Evolutionary conservation across 2,113 vertebrate genomes (phyloP).

Genomic region (Pogonocichla stellata): DNA sequence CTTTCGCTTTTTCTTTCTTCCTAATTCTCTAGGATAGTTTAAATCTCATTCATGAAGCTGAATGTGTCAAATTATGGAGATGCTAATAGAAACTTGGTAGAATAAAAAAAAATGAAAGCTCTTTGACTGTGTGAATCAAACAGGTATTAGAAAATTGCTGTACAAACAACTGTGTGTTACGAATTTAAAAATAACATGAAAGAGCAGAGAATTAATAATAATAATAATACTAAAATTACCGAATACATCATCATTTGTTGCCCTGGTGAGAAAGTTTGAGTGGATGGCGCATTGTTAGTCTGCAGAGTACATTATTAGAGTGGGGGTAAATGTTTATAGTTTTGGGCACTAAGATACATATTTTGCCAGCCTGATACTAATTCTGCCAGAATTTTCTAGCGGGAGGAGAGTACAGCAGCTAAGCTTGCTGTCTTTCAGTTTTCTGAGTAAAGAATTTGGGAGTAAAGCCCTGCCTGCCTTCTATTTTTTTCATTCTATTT

Average conservation of each 20-base stretch:
- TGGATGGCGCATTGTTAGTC: not conserved
- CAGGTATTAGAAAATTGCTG: not conserved
- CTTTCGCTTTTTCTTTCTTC: not conserved
- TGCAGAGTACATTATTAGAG: not conserved
- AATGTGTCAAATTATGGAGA: not conserved
- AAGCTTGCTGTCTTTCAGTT: not conserved
- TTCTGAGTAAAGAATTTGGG: not conserved
- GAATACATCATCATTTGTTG: not conserved
- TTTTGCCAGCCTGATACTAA: rapidly evolving
- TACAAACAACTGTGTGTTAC: not conserved
- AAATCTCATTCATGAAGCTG: not conserved
- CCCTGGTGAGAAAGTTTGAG: not conserved
- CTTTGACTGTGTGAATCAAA: not conserved
- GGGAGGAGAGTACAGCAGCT: not conserved
- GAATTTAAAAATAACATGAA: not conserved
- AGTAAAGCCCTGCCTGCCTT: not conserved
- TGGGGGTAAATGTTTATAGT: not conserved
- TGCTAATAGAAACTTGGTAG: not conserved
- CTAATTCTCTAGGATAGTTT: not conserved
- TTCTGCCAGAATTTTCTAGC: not conserved
- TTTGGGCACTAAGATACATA: not conserved
- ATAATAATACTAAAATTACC: not conserved
- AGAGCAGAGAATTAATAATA: not conserved
- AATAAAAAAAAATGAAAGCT: not conserved
- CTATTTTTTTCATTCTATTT: not conserved